Percentiles rank a stretch among this genome's conserved stretches.
phyloP scores from a whole-genome alignment of 1,140 invertebrate species.

The Mizuhopecten yessoensis region DNA sequence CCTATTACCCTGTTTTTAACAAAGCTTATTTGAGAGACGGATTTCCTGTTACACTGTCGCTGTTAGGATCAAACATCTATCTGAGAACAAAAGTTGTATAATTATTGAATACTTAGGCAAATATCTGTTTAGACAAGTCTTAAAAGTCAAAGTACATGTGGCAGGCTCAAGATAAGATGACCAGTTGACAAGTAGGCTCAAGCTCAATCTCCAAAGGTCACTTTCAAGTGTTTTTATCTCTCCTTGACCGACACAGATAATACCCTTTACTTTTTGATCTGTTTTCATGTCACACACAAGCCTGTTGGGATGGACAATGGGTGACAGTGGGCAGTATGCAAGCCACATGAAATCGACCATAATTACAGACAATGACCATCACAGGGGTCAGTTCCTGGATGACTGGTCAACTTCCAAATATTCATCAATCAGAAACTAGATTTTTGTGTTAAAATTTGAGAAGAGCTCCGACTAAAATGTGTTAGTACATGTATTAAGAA shows the following conservation, averaged over 20 bases:
- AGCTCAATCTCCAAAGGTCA: not conserved
- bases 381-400: not conserved
- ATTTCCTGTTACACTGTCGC: too few relatives aligned
- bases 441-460: too few relatives aligned
- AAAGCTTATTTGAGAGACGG: too few relatives aligned
- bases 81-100: not conserved
- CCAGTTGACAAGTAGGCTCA: not conserved
- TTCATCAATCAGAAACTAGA: too few relatives aligned
- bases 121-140: not conserved
- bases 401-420: not conserved
- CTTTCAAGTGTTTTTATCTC: conserved; percentile 23
- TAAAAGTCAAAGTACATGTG: not conserved
- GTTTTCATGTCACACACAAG: conserved; percentile 11
- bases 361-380: not conserved
- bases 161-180: not conserved
- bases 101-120: not conserved
- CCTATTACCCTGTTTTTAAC: too few relatives aligned
- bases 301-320: conserved; percentile 13
- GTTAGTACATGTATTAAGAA: too few relatives aligned
- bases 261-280: conserved; percentile 39
- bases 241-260: not conserved
- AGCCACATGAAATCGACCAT: not conserved
- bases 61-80: too few relatives aligned
- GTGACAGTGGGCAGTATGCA: not conserved
- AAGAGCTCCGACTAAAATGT: too few relatives aligned